phyloP scores from a whole-genome alignment of 1,140 invertebrate species.

The Papilio polytes region DNA sequence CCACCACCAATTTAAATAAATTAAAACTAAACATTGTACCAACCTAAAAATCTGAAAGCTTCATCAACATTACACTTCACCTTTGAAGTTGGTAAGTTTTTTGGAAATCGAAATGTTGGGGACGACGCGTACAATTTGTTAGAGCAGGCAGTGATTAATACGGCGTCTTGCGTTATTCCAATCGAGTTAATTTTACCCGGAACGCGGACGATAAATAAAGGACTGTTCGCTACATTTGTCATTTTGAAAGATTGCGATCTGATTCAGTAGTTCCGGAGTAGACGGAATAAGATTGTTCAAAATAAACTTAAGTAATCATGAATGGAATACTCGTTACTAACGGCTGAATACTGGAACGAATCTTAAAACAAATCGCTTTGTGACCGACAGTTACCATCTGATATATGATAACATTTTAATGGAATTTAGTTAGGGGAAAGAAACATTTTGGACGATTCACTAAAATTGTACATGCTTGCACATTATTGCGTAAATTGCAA shows the following conservation, averaged over 20 bases:
- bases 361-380: too few species aligned
- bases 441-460: too few species aligned
- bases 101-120: slow-evolving; percentile 53
- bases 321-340: slow-evolving; percentile 14
- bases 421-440: too few species aligned
- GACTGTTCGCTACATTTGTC: slow-evolving; percentile 59
- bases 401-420: too few species aligned
- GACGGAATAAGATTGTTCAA: slow-evolving; percentile 31
- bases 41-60: slow-evolving; percentile 36
- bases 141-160: slow-evolving; percentile 73
- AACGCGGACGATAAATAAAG: slow-evolving; percentile 68
- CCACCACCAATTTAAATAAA: background rate
- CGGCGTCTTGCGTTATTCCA: slow-evolving; percentile 70
- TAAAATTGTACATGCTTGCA: too few species aligned
- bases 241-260: slow-evolving; percentile 76
- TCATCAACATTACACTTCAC: slow-evolving; percentile 35
- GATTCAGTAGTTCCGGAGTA: slow-evolving; percentile 67
- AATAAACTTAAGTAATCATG: slow-evolving; percentile 33
- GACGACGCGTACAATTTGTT: slow-evolving; percentile 70
- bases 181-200: slow-evolving; percentile 76
- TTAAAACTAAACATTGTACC: background rate
- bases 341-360: too few species aligned
- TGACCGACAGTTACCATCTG: too few species aligned
- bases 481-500: too few species aligned
- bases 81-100: slow-evolving; percentile 45